Conservation (phyloP, 2,113 vertebrate genomes). For the Acanthochromis polyacanthus region DNA sequence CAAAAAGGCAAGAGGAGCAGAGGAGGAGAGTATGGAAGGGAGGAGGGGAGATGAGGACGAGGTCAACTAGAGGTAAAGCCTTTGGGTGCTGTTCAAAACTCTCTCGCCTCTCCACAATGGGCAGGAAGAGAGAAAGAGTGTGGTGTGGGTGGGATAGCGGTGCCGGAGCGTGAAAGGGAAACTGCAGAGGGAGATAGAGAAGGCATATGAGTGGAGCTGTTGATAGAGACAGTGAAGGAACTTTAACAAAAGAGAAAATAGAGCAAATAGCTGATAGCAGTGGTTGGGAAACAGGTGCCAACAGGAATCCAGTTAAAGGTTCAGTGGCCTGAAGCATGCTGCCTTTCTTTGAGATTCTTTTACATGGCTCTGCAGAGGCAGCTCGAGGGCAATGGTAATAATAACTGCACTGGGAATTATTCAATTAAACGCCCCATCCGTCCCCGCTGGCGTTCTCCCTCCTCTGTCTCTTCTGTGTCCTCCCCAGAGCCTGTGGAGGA, state of each 20-base stretch:
- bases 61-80: slow-evolving; percentile 82
- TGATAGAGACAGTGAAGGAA: slow-evolving; percentile 25
- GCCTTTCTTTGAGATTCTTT: slow-evolving; percentile 24
- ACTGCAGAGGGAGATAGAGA: slow-evolving; percentile 53
- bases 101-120: slow-evolving; percentile 54
- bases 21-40: not conserved
- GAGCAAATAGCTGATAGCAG: slow-evolving; percentile 27
- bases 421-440: slow-evolving; percentile 80
- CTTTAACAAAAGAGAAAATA: slow-evolving; percentile 30
- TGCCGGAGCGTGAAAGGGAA: slow-evolving; percentile 43
- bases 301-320: slow-evolving; percentile 33
- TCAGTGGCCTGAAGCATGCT: slow-evolving; percentile 13
- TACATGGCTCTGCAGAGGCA: slow-evolving; percentile 41
- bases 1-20: slow-evolving; percentile 36
- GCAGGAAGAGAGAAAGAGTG: slow-evolving; percentile 64
- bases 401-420: slow-evolving; percentile 77
- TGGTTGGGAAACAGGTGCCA: slow-evolving; percentile 61
- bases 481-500: slow-evolving; percentile 33
- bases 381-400: slow-evolving; percentile 60
- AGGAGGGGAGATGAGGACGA: slow-evolving; percentile 40
- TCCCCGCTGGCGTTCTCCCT: slow-evolving; percentile 43
- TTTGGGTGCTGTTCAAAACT: slow-evolving; percentile 67
- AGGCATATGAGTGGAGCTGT: not conserved
- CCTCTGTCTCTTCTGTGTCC: slow-evolving; percentile 46
- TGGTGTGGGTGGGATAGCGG: slow-evolving; percentile 8